Percentiles rank a stretch among this genome's conserved stretches.
Conservation (phyloP, 92 coral and sea anemone genomes). For the Heteractis magnifica region DNA sequence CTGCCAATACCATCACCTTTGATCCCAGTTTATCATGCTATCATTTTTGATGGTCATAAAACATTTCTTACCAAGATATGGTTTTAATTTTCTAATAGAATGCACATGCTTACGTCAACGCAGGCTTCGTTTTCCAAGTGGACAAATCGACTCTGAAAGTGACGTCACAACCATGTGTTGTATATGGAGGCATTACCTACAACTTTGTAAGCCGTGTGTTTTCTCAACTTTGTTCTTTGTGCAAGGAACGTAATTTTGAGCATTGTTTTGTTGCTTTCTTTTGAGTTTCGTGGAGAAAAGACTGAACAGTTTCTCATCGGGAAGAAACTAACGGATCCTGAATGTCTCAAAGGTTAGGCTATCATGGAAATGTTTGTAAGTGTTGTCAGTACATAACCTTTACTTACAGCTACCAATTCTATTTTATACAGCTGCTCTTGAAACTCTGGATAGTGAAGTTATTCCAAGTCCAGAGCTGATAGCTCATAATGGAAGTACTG, state of each 20-base stretch:
- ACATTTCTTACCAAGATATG: not conserved
- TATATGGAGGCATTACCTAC: slow-evolving; percentile 69
- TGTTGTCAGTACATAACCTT: not conserved
- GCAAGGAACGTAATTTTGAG: not conserved
- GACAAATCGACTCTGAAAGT: not conserved
- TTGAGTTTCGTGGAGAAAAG: slow-evolving; percentile 52
- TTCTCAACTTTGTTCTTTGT: not conserved
- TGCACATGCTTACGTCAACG: slow-evolving; percentile 47
- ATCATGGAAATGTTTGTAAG: not conserved
- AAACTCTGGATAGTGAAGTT: slow-evolving; percentile 52
- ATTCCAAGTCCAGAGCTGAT: slow-evolving; percentile 51
- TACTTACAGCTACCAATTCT: not conserved
- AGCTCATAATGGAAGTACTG: slow-evolving; percentile 55
- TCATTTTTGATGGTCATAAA: not conserved
- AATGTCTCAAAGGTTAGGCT: slow-evolving; percentile 51
- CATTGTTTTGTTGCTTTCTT: not conserved
- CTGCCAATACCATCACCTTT: not conserved
- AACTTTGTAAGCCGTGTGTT: slow-evolving; percentile 52
- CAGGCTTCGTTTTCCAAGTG: slow-evolving; percentile 35
- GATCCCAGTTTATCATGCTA: not conserved
- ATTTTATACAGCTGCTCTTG: slow-evolving; percentile 35
- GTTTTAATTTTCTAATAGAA: not conserved
- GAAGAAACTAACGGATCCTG: slow-evolving; percentile 50
- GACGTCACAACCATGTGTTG: slow-evolving; percentile 50
- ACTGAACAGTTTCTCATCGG: slow-evolving; percentile 64